Conservation (phyloP, 2,888 invertebrate species). For the Latheticus oryzae region DNA sequence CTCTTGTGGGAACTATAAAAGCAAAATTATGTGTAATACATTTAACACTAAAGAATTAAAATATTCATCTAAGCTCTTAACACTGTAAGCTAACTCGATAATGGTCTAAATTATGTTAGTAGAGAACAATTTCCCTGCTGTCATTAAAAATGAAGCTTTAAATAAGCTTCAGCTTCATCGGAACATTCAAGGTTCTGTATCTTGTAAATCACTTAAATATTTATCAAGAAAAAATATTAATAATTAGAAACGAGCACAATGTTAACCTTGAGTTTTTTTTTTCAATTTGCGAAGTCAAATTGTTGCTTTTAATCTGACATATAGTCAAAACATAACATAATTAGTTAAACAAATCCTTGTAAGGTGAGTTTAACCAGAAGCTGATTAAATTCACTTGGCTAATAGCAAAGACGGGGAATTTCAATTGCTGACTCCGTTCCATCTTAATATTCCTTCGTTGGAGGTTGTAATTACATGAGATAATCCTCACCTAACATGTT, state of each 20-base stretch:
- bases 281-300: too few species aligned
- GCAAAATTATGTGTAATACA: too few species aligned
- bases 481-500: conserved; percentile 32
- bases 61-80: too few species aligned
- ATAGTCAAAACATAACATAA: conserved; percentile 29
- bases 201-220: too few species aligned
- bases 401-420: conserved; percentile 27
- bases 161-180: too few species aligned
- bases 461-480: conserved; percentile 26
- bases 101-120: conserved; percentile 14
- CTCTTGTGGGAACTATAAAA: too few species aligned
- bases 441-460: conserved; percentile 34
- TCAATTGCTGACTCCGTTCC: conserved; percentile 29
- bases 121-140: conserved; percentile 19
- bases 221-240: too few species aligned
- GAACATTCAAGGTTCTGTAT: too few species aligned
- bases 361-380: conserved; percentile 22
- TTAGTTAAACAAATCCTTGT: conserved; percentile 36
- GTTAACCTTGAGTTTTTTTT: too few species aligned
- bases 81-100: conserved; percentile 2
- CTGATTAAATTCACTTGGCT: conserved; percentile 31
- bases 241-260: too few species aligned
- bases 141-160: conserved; percentile 14
- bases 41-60: too few species aligned
- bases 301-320: conserved; percentile 27